Percentiles rank a stretch among this genome's conserved stretches.
Evolutionary conservation across 2,797 vertebrate species (phyloP).

Genomic region (Paedocypris micromegethes): DNA sequence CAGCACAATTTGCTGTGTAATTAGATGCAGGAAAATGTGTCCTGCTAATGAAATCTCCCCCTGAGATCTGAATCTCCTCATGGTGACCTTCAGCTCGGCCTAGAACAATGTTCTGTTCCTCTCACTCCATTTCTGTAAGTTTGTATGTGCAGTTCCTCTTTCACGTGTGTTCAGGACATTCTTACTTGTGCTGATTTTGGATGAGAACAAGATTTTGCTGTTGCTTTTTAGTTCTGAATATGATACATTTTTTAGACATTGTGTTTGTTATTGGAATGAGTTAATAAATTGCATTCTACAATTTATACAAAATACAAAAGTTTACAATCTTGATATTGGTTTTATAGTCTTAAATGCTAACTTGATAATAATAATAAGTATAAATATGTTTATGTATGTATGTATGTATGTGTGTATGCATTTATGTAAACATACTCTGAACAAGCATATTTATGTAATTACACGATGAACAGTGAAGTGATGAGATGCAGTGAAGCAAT

Average conservation of each 20-base stretch:
- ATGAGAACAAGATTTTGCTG: not conserved
- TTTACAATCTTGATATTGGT: not conserved
- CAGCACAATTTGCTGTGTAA: slow-evolving; percentile 18
- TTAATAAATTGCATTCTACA: not conserved
- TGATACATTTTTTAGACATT: not conserved
- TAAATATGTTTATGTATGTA: no score
- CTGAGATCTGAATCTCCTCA: slow-evolving; percentile 14
- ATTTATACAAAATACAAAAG: not conserved
- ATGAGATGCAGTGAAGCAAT: no score
- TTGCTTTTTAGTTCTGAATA: not conserved
- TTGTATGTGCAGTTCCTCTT: not conserved
- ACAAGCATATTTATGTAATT: no score
- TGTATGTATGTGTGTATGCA: no score
- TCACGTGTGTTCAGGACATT: not conserved
- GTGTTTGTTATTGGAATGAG: not conserved
- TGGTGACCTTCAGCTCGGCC: slow-evolving; percentile 33
- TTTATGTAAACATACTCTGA: no score
- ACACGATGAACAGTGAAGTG: no score
- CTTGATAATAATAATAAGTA: no score
- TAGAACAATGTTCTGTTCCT: no score
- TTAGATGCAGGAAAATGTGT: slow-evolving; percentile 17
- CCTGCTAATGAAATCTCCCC: slow-evolving; percentile 12
- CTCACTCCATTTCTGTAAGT: not conserved
- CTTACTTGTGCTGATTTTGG: not conserved
- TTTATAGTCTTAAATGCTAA: no score